Conservation (phyloP, 2,888 invertebrate genomes). For the Thymelicus lineola region DNA sequence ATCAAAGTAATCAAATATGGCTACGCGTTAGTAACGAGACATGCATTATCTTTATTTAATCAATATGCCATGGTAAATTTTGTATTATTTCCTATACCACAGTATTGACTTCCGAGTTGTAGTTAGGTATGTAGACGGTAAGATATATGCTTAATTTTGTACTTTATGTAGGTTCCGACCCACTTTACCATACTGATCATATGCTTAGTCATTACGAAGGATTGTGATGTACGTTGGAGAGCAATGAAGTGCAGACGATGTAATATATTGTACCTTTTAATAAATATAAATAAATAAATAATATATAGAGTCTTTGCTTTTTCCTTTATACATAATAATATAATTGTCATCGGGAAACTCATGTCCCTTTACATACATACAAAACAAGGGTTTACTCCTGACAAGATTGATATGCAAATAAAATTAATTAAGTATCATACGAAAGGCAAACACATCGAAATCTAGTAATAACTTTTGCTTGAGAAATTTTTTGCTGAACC, state of each 20-base stretch:
- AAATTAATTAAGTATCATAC: too few relatives aligned
- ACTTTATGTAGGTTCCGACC: constrained; percentile 74
- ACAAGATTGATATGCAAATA: too few relatives aligned
- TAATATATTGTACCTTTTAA: constrained; percentile 85
- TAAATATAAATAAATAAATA: constrained; percentile 84
- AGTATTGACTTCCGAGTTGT: constrained; percentile 82
- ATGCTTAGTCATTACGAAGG: constrained; percentile 79
- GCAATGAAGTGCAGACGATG: constrained; percentile 76
- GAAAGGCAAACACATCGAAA: too few relatives aligned
- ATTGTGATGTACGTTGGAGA: constrained; percentile 74
- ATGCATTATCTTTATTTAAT: constrained; percentile 78
- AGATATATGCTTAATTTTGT: constrained; percentile 82
- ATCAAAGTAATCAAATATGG: constrained; percentile 46
- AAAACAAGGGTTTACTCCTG: too few relatives aligned
- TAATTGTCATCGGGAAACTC: too few relatives aligned
- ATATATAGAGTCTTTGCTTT: constrained; percentile 70
- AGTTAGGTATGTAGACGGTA: constrained; percentile 69
- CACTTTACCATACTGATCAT: constrained; percentile 76
- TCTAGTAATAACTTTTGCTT: too few relatives aligned
- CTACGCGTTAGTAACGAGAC: constrained; percentile 57
- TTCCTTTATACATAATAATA: constrained; percentile 41
- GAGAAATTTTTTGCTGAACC: too few relatives aligned
- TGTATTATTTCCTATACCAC: constrained; percentile 76
- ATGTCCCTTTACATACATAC: too few relatives aligned
- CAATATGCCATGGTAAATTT: constrained; percentile 68